phyloP scores from a whole-genome alignment of 1,140 invertebrate species.

The Drosophila repleta region DNA sequence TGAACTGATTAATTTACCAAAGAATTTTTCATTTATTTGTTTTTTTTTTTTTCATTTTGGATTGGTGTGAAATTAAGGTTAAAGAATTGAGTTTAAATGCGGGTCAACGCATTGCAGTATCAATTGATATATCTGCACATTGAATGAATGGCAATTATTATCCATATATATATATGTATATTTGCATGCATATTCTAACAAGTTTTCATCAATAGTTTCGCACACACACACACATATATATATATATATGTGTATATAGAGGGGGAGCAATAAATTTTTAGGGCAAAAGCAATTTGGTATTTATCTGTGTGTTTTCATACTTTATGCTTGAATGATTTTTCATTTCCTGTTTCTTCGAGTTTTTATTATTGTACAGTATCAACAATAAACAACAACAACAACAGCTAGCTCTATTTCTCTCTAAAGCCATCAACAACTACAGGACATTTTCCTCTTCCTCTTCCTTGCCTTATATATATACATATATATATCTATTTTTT shows the following conservation, averaged over 20 bases:
- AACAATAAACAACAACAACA: constrained; percentile 50
- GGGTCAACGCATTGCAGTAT: constrained; percentile 8
- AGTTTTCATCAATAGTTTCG: constrained; percentile 23
- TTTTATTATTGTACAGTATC: constrained; percentile 53
- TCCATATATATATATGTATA: not conserved
- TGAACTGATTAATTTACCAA: constrained; percentile 50
- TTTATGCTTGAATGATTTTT: constrained; percentile 78
- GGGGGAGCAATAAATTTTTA: constrained; percentile 26
- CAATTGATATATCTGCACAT: not conserved
- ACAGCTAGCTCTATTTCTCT: not conserved
- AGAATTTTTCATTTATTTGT: not conserved
- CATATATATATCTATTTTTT: constrained; percentile 25
- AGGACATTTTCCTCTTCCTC: constrained; percentile 25
- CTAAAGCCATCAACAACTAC: constrained; percentile 43
- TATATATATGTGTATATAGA: not conserved
- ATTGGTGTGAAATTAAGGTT: constrained; percentile 32
- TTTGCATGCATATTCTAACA: not conserved
- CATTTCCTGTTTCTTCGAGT: constrained; percentile 64
- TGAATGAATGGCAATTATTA: not conserved
- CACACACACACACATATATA: constrained; percentile 1
- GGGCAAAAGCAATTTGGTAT: constrained; percentile 60
- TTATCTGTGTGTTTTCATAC: constrained; percentile 74
- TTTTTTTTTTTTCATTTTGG: constrained; percentile 28
- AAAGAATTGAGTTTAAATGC: constrained; percentile 35
- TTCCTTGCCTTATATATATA: not conserved